Evolutionary conservation across 1,140 invertebrate species (phyloP), one percentile per base, ranked within the genome.

Genomic region (Belonocnema kinseyi): DNA sequence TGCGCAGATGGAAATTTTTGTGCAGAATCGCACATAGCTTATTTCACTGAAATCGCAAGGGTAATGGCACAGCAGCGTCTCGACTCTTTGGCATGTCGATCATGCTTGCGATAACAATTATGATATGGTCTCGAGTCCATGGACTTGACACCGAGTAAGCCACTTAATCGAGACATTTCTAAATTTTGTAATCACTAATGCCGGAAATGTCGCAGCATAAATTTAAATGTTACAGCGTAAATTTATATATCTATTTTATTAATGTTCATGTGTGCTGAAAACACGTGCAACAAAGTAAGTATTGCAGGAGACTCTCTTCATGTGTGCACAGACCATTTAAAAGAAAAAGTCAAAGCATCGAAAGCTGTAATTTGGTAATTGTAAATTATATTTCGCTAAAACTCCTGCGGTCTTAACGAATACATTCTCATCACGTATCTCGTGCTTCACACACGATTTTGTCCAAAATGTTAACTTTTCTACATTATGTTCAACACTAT

Each of bases 71-170:
- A 13, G 66, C 61, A 76, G 72, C 19, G 19, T 50, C 16, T 40
- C 66, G 52, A 76, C 56, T 75, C 46, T 72, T 72, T 72, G 70
- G 54, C 77, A 50, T 78, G 70, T 21, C 14, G 66, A 51, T 26
- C 21, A 46, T 51, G 19, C n/a, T 14, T 26, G 50, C 72, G 72
- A 77, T 72, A 78, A 78, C 74, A 14, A 72, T 51, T 33, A 72
- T 51, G 73, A 73, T 21, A 61, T 61, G 40, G 58, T 61, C 58
- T 33, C 21, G 21, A n/a, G 61, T 26, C 61, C 61, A n/a, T 46
- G 61, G 26, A 66, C 61, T 66, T 66, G 61, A 46, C 61, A 66
- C 61, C 40, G 40, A 40, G 6, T 33, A 66, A 46, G 33, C 61
- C 13, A 46, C 6, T 66, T 66, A 66, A 66, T 66, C 26, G 21